Percentiles rank a stretch among this genome's conserved stretches.
Evolutionary conservation across 2,797 vertebrate species (phyloP).

Genomic region (Octomys mimax): DNA sequence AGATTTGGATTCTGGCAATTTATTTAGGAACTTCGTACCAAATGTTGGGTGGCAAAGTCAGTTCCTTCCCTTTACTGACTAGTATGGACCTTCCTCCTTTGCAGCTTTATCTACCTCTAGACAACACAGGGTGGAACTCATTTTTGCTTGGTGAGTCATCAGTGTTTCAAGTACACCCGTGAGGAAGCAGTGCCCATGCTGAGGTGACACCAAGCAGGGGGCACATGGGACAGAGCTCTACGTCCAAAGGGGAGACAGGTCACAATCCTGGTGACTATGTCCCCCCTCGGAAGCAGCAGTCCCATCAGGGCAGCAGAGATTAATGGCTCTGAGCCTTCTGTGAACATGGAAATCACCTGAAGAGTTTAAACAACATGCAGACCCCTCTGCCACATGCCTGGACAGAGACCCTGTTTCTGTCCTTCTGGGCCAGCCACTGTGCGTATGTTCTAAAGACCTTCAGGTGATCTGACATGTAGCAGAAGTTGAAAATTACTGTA

Average conservation of each 20-base stretch:
- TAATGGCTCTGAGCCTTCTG: background rate
- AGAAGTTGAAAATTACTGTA: background rate
- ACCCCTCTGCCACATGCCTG: background rate
- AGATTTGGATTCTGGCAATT: background rate
- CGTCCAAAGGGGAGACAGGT: background rate
- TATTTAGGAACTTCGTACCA: constrained; percentile 27
- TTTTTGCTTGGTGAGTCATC: background rate
- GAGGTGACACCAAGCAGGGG: too few relatives aligned
- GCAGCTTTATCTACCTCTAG: background rate
- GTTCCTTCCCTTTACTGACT: background rate
- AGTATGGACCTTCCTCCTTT: background rate
- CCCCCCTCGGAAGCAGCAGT: background rate
- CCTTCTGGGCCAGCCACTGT: background rate
- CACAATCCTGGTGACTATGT: background rate
- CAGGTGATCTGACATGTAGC: background rate
- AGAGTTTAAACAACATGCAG: background rate
- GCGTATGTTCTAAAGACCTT: background rate
- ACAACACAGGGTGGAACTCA: background rate
- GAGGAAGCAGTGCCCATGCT: background rate
- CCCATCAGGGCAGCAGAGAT: background rate
- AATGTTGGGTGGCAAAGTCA: constrained; percentile 11
- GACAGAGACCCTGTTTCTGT: background rate
- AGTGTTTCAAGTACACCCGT: background rate
- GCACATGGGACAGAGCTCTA: background rate
- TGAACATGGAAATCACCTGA: background rate